Percentiles rank a stretch among this genome's conserved stretches.
Evolutionary conservation across 2,888 invertebrate species (phyloP).

Genomic region (Sarcophaga variegata): DNA sequence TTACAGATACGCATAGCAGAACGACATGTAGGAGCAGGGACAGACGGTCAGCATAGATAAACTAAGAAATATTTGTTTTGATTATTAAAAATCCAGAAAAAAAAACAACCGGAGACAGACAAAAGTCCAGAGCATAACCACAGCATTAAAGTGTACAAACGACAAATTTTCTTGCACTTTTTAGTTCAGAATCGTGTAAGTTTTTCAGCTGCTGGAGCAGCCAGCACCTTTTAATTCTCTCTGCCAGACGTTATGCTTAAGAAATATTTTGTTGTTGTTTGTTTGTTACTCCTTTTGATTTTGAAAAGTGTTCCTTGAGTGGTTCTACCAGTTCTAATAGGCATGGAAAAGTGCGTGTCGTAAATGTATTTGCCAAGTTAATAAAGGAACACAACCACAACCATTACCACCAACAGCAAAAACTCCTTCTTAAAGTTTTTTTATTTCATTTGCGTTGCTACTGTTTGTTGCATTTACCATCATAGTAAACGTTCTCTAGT

Average conservation of each 20-base stretch:
- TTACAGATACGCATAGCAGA: conserved; percentile 33
- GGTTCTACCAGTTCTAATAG: conserved; percentile 39
- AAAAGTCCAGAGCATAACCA: conserved; percentile 15
- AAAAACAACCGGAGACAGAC: background rate
- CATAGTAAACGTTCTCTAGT: too few relatives aligned
- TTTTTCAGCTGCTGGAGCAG: too few relatives aligned
- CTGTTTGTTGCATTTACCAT: too few relatives aligned
- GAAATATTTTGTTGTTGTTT: conserved; percentile 31
- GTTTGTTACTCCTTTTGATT: conserved; percentile 19
- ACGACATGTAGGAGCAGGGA: background rate
- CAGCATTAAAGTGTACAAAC: background rate
- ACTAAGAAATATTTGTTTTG: conserved; percentile 48
- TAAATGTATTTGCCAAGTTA: conserved; percentile 60
- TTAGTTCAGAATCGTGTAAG: background rate
- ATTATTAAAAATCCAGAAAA: conserved; percentile 51
- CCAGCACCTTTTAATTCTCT: background rate
- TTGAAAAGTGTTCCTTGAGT: conserved; percentile 47
- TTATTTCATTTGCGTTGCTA: too few relatives aligned
- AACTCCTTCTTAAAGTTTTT: conserved; percentile 30
- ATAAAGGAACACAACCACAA: conserved; percentile 15
- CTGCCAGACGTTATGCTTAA: conserved; percentile 49
- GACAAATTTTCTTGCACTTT: conserved; percentile 62
- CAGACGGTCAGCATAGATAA: background rate
- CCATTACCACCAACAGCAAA: background rate
- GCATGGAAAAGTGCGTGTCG: conserved; percentile 63